Percentiles rank a stretch among this genome's conserved stretches.
These are phyloP conservation scores for Calyptomena viridis DNA, from an alignment of 2,113 vertebrate genomes.

Conservation along the genomic window DNA sequence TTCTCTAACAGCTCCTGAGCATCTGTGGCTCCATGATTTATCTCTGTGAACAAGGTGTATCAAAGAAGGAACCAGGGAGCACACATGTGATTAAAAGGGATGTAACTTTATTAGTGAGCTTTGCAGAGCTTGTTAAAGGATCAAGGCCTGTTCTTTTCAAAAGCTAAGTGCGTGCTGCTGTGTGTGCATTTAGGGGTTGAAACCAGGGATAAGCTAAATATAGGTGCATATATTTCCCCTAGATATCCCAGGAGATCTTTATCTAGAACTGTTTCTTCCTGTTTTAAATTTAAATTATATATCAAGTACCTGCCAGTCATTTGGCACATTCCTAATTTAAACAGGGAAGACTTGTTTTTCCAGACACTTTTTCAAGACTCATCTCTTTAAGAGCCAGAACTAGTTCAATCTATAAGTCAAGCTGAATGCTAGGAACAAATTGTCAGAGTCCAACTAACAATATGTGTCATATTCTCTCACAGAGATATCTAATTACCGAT, in stretches of 20 bases:
- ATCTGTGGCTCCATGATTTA: background rate
- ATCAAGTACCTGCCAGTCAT: constrained; percentile 63
- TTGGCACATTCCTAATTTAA: constrained; percentile 66
- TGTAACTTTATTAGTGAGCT: constrained; percentile 8
- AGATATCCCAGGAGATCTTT: constrained; percentile 59
- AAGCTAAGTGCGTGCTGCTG: constrained; percentile 1
- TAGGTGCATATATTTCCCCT: constrained; percentile 55
- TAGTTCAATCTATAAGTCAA: constrained; percentile 59
- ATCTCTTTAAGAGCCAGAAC: constrained; percentile 64
- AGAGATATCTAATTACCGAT: background rate
- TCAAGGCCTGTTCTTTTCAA: constrained; percentile 34
- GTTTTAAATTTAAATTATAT: constrained; percentile 69
- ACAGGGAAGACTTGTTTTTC: constrained; percentile 72
- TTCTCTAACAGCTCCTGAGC: background rate
- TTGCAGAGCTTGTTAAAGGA: constrained; percentile 15
- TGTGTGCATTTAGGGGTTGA: constrained; percentile 38
- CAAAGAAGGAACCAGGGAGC: background rate
- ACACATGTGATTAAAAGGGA: background rate
- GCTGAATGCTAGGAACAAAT: constrained; percentile 8
- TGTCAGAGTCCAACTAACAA: background rate
- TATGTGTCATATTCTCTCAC: background rate
- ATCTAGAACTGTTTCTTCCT: constrained; percentile 63
- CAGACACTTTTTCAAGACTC: constrained; percentile 60
- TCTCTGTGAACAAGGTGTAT: background rate
- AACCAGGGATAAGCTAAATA: constrained; percentile 58